A percentile compares a stretch with the other conserved stretches of the same genome.
Conservation (phyloP, 2,888 invertebrate genomes). For the Glyphotaelius pellucidus region DNA sequence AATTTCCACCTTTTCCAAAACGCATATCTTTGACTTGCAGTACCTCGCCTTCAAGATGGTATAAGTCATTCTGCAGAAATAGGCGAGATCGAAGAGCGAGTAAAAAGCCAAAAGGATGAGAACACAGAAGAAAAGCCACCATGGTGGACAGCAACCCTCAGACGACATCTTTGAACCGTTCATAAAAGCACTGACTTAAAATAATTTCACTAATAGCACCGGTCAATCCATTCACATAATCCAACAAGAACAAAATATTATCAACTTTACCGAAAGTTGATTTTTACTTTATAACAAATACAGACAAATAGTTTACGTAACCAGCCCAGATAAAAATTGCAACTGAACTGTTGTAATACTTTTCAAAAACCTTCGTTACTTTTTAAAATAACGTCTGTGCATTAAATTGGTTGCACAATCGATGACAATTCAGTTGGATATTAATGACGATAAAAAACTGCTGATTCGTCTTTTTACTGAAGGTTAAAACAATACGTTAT, state of each 20-base stretch:
- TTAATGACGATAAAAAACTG: not conserved
- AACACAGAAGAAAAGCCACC: conserved; percentile 73
- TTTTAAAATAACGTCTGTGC: not conserved
- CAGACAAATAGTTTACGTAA: not conserved
- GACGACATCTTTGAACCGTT: conserved; percentile 49
- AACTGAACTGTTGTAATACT: not conserved
- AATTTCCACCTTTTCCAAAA: conserved; percentile 82
- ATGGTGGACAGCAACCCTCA: conserved; percentile 54
- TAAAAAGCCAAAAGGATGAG: conserved; percentile 78
- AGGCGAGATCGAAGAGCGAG: conserved; percentile 82
- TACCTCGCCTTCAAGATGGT: conserved; percentile 82
- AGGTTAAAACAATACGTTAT: not conserved
- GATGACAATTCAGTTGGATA: not conserved
- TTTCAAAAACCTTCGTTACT: not conserved
- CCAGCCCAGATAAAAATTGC: not conserved
- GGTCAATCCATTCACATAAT: not conserved
- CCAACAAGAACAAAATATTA: not conserved
- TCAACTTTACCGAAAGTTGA: not conserved
- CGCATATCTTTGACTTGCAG: conserved; percentile 82
- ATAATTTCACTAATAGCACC: not conserved
- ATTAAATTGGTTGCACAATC: not conserved
- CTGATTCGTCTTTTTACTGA: not conserved
- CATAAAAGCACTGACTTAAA: conserved; percentile 2
- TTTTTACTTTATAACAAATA: not conserved
- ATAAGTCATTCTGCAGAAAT: conserved; percentile 83